A percentile compares a stretch with the other conserved stretches of the same genome.
phyloP scores from a whole-genome alignment of 2,888 invertebrate species.

The Blera fallax region DNA sequence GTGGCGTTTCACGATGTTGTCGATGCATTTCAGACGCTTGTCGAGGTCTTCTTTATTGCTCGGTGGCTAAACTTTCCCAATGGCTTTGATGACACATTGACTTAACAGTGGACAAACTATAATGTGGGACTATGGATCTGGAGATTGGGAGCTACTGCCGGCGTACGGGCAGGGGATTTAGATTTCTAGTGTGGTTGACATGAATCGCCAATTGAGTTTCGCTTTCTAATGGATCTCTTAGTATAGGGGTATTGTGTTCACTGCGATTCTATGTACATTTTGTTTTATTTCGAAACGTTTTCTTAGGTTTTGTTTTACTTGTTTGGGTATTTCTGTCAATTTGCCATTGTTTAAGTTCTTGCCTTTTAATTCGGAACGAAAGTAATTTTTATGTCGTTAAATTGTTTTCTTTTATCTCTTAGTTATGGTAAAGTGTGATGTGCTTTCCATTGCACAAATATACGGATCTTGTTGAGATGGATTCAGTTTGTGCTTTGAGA shows the following conservation, averaged over 20 bases:
- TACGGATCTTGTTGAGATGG: no score
- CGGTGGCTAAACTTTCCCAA: constrained; percentile 62
- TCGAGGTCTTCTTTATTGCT: constrained; percentile 42
- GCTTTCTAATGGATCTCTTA: constrained; percentile 55
- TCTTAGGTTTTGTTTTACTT: constrained; percentile 30
- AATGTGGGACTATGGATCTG: constrained; percentile 36
- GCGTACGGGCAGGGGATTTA: neutral
- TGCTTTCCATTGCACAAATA: no score
- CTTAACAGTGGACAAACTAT: constrained; percentile 22
- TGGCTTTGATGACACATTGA: constrained; percentile 66
- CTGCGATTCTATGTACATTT: neutral
- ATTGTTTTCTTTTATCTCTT: no score
- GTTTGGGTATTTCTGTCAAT: no score
- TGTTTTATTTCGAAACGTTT: constrained; percentile 1
- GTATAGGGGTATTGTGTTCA: constrained; percentile 38
- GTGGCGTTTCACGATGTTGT: constrained; percentile 47
- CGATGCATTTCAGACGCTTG: constrained; percentile 42
- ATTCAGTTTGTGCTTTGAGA: no score
- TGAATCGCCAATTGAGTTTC: constrained; percentile 68
- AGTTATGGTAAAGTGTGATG: no score
- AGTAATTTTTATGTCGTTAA: no score
- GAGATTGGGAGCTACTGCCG: constrained; percentile 25
- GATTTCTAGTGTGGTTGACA: constrained; percentile 45
- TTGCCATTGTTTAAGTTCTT: no score
- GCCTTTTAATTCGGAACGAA: no score